Conservation (phyloP, 1,140 invertebrate species). For the Thaumatotibia leucotreta region DNA sequence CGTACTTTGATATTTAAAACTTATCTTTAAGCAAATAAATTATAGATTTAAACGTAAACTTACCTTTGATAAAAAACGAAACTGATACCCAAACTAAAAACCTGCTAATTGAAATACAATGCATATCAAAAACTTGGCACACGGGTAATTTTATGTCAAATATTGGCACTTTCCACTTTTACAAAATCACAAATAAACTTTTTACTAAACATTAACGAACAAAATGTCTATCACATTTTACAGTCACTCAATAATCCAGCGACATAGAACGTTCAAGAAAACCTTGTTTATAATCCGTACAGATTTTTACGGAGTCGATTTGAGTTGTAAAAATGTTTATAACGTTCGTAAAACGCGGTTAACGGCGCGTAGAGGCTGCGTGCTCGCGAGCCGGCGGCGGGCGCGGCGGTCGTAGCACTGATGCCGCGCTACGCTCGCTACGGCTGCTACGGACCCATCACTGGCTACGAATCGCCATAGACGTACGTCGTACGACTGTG, state of each 20-base stretch:
- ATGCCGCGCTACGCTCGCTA: conserved; percentile 22
- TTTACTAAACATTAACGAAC: not conserved
- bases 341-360: conserved; percentile 53
- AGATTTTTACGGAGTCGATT: conserved; percentile 17
- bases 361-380: conserved; percentile 44
- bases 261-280: not conserved
- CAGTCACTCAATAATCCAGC: not conserved
- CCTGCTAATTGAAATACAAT: conserved; percentile 16
- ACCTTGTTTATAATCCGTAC: conserved; percentile 5
- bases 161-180: not conserved
- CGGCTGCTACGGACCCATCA: conserved; percentile 20
- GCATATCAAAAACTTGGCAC: conserved; percentile 17
- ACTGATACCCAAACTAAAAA: conserved; percentile 29
- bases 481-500: conserved; percentile 14
- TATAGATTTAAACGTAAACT: conserved; percentile 14
- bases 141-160: not conserved
- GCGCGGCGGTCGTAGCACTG: conserved; percentile 49
- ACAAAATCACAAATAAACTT: not conserved
- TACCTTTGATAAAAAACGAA: conserved; percentile 30
- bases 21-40: not conserved
- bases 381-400: conserved; percentile 27
- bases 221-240: not conserved
- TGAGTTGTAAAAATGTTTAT: conserved; percentile 57
- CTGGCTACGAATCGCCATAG: conserved; percentile 16
- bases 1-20: too few species aligned